phyloP scores from a whole-genome alignment of 2,888 invertebrate genomes.

The Dicyrtomina minuta region DNA sequence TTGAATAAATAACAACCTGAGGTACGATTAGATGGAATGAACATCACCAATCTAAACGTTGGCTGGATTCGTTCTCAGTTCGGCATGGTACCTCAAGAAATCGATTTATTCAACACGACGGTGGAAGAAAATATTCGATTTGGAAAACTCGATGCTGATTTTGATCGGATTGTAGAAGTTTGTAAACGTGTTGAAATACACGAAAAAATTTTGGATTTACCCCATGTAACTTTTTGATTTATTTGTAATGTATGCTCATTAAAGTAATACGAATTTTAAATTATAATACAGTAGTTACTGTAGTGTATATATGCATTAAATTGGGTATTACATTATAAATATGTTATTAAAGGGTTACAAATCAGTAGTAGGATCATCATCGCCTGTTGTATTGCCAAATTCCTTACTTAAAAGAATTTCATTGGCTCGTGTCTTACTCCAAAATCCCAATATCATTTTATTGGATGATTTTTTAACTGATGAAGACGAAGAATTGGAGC shows the following conservation, averaged over 20 bases:
- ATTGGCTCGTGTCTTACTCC: slow-evolving; percentile 38
- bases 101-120: slow-evolving; percentile 36
- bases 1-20: background rate
- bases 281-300: too few species aligned
- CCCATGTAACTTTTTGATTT: slow-evolving; percentile 4
- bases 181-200: slow-evolving; percentile 39
- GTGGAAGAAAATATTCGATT: slow-evolving; percentile 43
- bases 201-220: slow-evolving; percentile 25
- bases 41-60: slow-evolving; percentile 36
- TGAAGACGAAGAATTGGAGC: slow-evolving; percentile 25
- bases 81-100: slow-evolving; percentile 32
- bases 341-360: slow-evolving; percentile 34
- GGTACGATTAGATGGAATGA: slow-evolving; percentile 41
- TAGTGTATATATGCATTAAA: too few species aligned
- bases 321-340: too few species aligned
- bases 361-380: slow-evolving; percentile 21
- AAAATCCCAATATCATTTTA: slow-evolving; percentile 31
- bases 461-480: slow-evolving; percentile 34
- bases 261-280: too few species aligned
- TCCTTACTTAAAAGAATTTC: slow-evolving; percentile 33
- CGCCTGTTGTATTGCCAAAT: slow-evolving; percentile 3
- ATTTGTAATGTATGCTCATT: background rate
- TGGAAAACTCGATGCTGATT: slow-evolving; percentile 27
- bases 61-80: slow-evolving; percentile 43
- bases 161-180: slow-evolving; percentile 32